Conservation (phyloP, 2,797 vertebrate species). For the Orestias chungarensis region DNA sequence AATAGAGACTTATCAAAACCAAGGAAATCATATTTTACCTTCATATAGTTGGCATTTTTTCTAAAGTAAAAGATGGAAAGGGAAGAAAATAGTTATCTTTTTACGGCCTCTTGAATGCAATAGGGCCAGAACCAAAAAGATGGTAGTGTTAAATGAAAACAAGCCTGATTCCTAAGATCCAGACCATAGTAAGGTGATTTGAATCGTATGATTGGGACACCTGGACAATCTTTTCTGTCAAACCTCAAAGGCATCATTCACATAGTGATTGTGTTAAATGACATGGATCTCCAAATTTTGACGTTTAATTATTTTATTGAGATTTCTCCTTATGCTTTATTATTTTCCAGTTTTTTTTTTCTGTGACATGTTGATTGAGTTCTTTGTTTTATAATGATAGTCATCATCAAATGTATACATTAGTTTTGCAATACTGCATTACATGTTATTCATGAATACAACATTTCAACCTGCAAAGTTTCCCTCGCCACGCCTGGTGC, state of each 20-base stretch:
- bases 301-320: background rate
- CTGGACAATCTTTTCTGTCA: background rate
- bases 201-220: too few species aligned
- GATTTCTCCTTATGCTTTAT: background rate
- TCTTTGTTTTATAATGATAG: background rate
- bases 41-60: too few species aligned
- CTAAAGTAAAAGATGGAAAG: too few species aligned
- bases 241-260: background rate
- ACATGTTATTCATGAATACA: slow-evolving; percentile 1
- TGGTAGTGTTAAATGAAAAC: too few species aligned
- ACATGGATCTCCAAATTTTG: too few species aligned
- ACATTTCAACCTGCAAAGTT: background rate
- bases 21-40: too few species aligned
- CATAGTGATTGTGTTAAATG: too few species aligned
- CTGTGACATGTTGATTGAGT: background rate
- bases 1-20: background rate
- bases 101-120: too few species aligned
- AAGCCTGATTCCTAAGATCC: too few species aligned
- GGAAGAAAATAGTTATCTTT: too few species aligned
- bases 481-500: background rate
- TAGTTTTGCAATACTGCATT: background rate
- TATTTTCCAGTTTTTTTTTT: background rate
- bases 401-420: background rate
- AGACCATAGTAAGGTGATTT: too few species aligned
- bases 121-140: too few species aligned